Conservation (phyloP, 2,113 vertebrate genomes). For the Fukomys damarensis region DNA sequence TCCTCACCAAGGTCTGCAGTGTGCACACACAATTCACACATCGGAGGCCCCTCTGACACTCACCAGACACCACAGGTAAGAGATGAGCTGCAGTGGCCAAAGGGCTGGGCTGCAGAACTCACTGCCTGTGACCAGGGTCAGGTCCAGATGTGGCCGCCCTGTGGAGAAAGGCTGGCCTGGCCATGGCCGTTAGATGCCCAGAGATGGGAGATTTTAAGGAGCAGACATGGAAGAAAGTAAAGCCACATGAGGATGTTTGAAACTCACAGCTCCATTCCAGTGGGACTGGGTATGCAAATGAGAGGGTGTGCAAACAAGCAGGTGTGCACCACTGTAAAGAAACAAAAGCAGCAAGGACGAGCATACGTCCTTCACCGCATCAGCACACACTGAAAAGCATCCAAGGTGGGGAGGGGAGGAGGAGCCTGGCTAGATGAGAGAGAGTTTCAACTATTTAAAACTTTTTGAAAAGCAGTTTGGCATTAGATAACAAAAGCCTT, state of each 20-base stretch:
- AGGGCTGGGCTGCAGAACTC: not conserved
- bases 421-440: not conserved
- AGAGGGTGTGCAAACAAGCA: not conserved
- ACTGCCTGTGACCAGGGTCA: not conserved
- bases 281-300: rapidly evolving
- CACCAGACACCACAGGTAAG: not conserved
- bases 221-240: not conserved
- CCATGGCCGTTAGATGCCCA: not conserved
- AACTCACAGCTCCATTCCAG: not conserved
- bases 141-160: not conserved
- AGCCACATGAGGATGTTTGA: not conserved
- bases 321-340: not conserved
- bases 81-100: not conserved
- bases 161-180: not conserved
- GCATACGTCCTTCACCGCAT: not conserved
- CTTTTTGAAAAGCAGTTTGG: conserved; percentile 10
- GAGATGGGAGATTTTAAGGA: not conserved
- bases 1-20: not conserved
- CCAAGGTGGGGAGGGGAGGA: not conserved
- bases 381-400: not conserved
- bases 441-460: not conserved
- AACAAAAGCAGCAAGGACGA: rapidly evolving
- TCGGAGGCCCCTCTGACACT: not conserved
- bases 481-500: conserved; percentile 39
- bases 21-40: not conserved